Conservation (phyloP, 2,113 vertebrate genomes). For the Strigops habroptila region DNA sequence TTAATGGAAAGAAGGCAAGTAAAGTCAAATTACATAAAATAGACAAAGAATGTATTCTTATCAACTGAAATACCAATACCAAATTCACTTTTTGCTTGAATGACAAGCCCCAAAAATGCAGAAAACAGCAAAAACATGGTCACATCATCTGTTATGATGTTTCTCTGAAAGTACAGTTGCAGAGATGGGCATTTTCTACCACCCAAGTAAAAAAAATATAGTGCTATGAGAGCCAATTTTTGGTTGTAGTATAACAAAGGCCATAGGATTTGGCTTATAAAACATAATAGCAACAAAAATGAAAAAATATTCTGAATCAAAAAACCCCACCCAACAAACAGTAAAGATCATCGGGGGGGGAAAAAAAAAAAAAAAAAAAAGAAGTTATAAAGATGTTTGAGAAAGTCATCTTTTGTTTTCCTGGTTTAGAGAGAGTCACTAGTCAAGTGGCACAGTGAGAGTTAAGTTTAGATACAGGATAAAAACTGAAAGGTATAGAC, state of each 20-base stretch:
- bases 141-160: background rate
- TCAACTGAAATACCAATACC: background rate
- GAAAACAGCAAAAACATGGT: background rate
- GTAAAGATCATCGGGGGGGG: background rate
- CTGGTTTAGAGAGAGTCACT: background rate
- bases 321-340: background rate
- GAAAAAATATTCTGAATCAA: background rate
- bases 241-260: background rate
- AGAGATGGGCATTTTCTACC: background rate
- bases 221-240: background rate
- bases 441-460: background rate
- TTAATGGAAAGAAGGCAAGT: background rate
- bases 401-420: background rate
- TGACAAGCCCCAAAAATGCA: background rate
- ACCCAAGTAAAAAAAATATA: background rate
- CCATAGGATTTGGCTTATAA: background rate
- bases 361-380: background rate
- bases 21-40: background rate
- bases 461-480: background rate
- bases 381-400: background rate
- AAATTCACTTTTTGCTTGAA: background rate
- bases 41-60: background rate
- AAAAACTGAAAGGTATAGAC: background rate
- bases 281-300: background rate
- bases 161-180: background rate